Evolutionary conservation across 2,797 vertebrate genomes (phyloP).

Genomic region (Leucoraja ocellata): DNA sequence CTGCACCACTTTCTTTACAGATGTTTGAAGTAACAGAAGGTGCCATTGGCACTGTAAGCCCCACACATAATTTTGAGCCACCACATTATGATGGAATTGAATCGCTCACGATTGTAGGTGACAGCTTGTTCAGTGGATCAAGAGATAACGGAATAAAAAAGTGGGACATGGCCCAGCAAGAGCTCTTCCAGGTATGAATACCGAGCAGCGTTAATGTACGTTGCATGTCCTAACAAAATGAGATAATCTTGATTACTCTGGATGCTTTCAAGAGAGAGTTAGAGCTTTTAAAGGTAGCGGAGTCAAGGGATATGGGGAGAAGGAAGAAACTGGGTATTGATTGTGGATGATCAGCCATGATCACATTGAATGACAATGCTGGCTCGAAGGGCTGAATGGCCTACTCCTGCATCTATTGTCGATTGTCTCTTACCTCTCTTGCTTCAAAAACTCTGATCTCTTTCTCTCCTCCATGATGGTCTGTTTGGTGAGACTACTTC

Average conservation of each 20-base stretch:
- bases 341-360: no score
- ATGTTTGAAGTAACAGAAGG: conserved; percentile 92
- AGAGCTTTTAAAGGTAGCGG: no score
- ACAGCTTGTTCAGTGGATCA: conserved; percentile 88
- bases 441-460: neutral
- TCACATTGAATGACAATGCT: no score
- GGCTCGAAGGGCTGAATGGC: no score
- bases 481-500: neutral
- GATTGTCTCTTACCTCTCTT: neutral
- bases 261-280: no score
- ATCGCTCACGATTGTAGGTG: conserved; percentile 81
- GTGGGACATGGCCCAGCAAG: conserved; percentile 90
- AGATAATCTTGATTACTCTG: neutral
- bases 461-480: neutral
- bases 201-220: neutral
- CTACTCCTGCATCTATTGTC: no score
- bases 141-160: conserved; percentile 96
- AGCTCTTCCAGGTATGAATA: conserved; percentile 79
- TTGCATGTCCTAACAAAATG: neutral
- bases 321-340: no score
- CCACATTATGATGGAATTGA: conserved; percentile 97
- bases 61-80: conserved; percentile 90
- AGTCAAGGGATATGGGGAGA: no score
- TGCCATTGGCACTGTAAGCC: conserved; percentile 77
- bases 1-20: conserved; percentile 54